phyloP scores from a whole-genome alignment of 2,113 vertebrate species.

The Coptodon rendalli region DNA sequence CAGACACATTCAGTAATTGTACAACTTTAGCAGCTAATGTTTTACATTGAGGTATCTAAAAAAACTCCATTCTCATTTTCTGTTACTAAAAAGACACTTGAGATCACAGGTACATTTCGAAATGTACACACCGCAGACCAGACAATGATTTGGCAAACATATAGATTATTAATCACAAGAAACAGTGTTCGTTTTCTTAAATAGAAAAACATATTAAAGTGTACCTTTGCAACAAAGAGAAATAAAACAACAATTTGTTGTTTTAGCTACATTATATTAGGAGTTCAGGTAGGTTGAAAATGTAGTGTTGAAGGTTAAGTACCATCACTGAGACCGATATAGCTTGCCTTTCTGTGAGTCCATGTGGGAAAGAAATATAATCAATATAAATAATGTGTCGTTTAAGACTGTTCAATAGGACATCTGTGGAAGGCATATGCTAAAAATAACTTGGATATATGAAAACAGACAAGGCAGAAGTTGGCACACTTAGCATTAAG shows the following conservation, averaged over 20 bases:
- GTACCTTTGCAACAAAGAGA: neutral
- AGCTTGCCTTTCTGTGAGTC: neutral
- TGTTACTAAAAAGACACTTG: conserved; percentile 6
- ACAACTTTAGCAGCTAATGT: conserved; percentile 41
- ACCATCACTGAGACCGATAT: neutral
- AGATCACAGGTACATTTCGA: conserved; percentile 20
- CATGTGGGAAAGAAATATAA: conserved; percentile 17
- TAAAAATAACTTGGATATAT: conserved; percentile 6
- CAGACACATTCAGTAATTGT: conserved; percentile 21
- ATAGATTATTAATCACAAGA: conserved; percentile 26
- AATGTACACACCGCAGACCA: conserved; percentile 10
- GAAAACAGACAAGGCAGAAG: conserved; percentile 47
- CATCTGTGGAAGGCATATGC: neutral
- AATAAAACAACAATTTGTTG: neutral
- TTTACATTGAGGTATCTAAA: conserved; percentile 52
- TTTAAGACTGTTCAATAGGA: neutral
- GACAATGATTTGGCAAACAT: conserved; percentile 18
- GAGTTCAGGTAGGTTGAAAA: neutral
- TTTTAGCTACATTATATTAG: neutral
- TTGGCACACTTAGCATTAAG: conserved; percentile 29
- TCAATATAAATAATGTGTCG: conserved; percentile 34
- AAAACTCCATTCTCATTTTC: neutral
- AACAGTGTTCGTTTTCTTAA: neutral
- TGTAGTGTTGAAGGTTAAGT: neutral
- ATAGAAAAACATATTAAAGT: neutral